Percentiles rank a stretch among this genome's conserved stretches.
Evolutionary conservation across 1,140 invertebrate species (phyloP).

Genomic region (Conopomorpha cramerella): DNA sequence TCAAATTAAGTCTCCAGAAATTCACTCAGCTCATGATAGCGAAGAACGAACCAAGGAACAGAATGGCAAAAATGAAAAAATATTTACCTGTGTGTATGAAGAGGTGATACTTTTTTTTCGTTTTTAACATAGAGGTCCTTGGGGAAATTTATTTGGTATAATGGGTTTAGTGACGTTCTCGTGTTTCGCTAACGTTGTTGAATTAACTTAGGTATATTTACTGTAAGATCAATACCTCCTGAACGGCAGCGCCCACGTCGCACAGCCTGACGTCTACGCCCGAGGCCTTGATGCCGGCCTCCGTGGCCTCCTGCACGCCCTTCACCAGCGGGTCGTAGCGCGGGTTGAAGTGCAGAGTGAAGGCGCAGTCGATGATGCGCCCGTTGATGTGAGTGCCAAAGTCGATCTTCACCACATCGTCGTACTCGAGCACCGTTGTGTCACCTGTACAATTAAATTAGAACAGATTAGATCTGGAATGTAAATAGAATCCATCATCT

Average conservation of each 20-base stretch:
- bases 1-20: too few relatives aligned
- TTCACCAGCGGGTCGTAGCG: slow-evolving; percentile 96
- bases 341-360: slow-evolving; percentile 95
- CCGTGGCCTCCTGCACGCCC: slow-evolving; percentile 96
- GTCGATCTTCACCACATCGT: slow-evolving; percentile 99
- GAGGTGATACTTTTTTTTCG: too few relatives aligned
- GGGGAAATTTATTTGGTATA: too few relatives aligned
- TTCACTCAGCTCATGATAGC: too few relatives aligned
- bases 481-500: too few relatives aligned
- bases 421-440: slow-evolving; percentile 89
- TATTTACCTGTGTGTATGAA: too few relatives aligned
- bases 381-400: slow-evolving; percentile 99
- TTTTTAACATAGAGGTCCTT: too few relatives aligned
- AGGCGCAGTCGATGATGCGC: slow-evolving; percentile 98
- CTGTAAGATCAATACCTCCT: too few relatives aligned
- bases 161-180: too few relatives aligned
- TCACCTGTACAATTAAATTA: slow-evolving; percentile 69
- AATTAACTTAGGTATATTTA: too few relatives aligned
- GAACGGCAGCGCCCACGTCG: slow-evolving; percentile 96
- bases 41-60: too few relatives aligned
- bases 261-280: slow-evolving; percentile 98
- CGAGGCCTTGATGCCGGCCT: slow-evolving; percentile 93
- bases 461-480: background rate
- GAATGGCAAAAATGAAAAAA: background rate
- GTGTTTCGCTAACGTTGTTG: too few relatives aligned